Conservation (phyloP, 2,888 invertebrate species). For the Argynnis bischoffii region DNA sequence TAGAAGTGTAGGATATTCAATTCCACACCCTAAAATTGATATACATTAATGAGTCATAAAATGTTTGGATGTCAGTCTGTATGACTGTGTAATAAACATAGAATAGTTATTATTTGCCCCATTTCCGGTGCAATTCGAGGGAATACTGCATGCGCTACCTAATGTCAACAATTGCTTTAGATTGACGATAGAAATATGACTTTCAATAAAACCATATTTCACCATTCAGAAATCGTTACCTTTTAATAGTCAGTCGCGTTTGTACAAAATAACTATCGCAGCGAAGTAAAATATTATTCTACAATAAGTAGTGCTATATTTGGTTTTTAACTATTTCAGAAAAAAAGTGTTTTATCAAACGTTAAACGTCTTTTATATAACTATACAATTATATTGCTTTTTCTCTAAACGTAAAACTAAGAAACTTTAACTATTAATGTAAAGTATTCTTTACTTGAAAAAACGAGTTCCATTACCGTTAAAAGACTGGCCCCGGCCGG, state of each 20-base stretch:
- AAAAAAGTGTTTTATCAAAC: too few species aligned
- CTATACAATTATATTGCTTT: too few species aligned
- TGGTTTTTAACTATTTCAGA: too few species aligned
- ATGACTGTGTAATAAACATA: constrained; percentile 34
- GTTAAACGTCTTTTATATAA: too few species aligned
- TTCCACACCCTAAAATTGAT: constrained; percentile 7
- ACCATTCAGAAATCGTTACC: too few species aligned
- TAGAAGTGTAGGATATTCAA: neutral
- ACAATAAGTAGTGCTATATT: too few species aligned
- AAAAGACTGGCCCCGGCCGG: constrained; percentile 44
- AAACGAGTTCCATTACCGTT: constrained; percentile 59
- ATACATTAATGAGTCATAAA: constrained; percentile 30
- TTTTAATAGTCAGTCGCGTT: too few species aligned
- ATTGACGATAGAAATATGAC: constrained; percentile 4
- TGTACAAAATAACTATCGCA: too few species aligned
- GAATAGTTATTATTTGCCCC: constrained; percentile 49
- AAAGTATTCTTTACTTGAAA: constrained; percentile 38
- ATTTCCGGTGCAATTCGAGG: constrained; percentile 46
- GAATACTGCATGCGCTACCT: constrained; percentile 44
- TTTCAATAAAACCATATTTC: neutral
- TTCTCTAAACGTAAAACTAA: constrained; percentile 1
- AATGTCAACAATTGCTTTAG: constrained; percentile 25
- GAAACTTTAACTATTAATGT: neutral
- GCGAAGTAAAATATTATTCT: too few species aligned
- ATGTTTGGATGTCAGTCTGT: constrained; percentile 3